Evolutionary conservation across 92 coral and sea anemone genomes (phyloP), one percentile per base, ranked within the genome.

Genomic region (Palythoa grandis): DNA sequence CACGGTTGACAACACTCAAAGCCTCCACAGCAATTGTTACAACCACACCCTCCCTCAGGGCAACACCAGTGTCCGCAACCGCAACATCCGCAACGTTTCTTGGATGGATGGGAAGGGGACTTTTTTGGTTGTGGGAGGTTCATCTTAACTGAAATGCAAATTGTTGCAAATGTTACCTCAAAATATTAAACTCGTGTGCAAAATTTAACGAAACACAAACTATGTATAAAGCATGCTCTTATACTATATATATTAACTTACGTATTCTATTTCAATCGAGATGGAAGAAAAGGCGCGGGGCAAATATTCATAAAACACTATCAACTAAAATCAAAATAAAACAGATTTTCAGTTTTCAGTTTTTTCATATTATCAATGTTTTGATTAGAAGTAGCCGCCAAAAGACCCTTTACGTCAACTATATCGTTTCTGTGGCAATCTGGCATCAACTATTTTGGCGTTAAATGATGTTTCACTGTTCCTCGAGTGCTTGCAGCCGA

Each of bases 1-100:
- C 95, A 91, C 61, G 79, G 53, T 39, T 87, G 94, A 43, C 95
- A 94, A 66, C 95, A 93, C 79, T 90, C 95, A 71, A 94, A 94
- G 25, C 98, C 98, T 25, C 98, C 98, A 61, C 98, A 94, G 93
- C 98, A 94, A 82, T 94, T 91, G 77, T 92, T 90, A 77, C 98
- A 94, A 83, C 92, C 87, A 79, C 95, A 91, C 4, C 78, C 95
- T 20, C 98, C 98, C 40, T 74, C 85, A 19, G 85, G 85, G 85
- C 43, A 80, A 29, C 85, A 80, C 85, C 85, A 80, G 6, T 66
- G 85, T 7, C 85, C 85, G 17, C 95, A 89, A 23, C 82, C 88
- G 39, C 95, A 93, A 93, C 97, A 94, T 3, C 84, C 87, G 54
- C 90, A 70, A 20, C 92, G 65, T 66, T 80, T 80, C 85, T 80